Base-by-base conservation (phyloP, 2,113 vertebrate genomes). In the Ophthalmolycus amberensis region DNA sequence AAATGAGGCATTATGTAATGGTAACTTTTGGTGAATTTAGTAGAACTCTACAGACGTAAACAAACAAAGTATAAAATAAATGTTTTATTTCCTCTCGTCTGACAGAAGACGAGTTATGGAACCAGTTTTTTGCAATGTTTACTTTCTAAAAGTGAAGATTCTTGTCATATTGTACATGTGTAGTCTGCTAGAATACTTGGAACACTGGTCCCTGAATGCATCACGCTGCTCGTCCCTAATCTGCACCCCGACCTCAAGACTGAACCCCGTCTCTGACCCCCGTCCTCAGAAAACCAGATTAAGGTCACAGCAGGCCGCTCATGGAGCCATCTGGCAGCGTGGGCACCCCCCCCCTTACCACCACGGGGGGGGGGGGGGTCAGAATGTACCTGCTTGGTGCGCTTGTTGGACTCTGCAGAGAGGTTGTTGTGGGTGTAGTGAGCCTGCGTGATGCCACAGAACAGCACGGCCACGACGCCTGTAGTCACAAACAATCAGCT, bases 351-450 rank as follows among this genome's bases (percentile, higher is more conserved):
- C n/a, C n/a, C 69, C 66, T 15, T 52, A 32, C 22, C 25, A 4
- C 29, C n/a, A 16, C 40, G 48, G 18, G 52, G 52, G 52, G 18
- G 38, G 25, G 44, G 46, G 46, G 44, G 40, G 12, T 29, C 14
- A 7, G 65, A 68, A 12, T 42, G 12, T 93, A 97, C 98, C 97
- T 99, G 98, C 90, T 99, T 99, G 44, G 96, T 97, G 85, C 97
- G 95, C 82, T 96, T 96, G n/a, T 96, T 97, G 29, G 98, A 99
- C 80, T 99, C 98, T 0, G 95, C 95, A 0, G 96, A 99, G 10
- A 99, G 93, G 87, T 99, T 99, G 91, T 98, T 99, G 92, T 96
- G 96, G 0, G 98, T 99, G 79, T 99, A 99, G 93, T 99, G 98
- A 32, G 98, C 98, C 92, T 99, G 98, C 0, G 98, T 97, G 84